Conservation (phyloP, 2,888 invertebrate genomes). For the Stegana nigrithorax region DNA sequence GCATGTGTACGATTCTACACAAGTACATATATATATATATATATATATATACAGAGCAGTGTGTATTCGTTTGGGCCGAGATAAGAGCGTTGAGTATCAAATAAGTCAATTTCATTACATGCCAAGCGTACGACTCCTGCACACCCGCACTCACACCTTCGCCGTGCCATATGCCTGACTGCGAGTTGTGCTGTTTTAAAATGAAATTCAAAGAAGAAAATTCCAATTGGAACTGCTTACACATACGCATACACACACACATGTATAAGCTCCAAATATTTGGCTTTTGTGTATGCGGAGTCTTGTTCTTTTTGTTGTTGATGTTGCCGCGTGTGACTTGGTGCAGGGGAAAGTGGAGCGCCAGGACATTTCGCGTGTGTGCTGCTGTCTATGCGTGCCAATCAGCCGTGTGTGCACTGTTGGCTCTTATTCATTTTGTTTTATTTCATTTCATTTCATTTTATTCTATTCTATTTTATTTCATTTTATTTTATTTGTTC, state of each 20-base stretch:
- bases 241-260: conserved; percentile 51
- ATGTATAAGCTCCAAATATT: conserved; percentile 56
- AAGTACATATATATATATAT: too few species aligned
- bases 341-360: not conserved
- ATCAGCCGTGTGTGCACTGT: conserved; percentile 48
- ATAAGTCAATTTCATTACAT: conserved; percentile 55
- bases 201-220: conserved; percentile 22
- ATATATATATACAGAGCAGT: too few species aligned
- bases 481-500: too few species aligned
- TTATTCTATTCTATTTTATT: conserved; percentile 18
- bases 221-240: conserved; percentile 22
- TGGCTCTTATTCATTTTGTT: conserved; percentile 26
- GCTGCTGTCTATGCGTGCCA: conserved; percentile 48
- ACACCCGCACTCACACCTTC: conserved; percentile 17
- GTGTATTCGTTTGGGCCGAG: conserved; percentile 31
- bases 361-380: too few species aligned
- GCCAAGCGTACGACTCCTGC: conserved; percentile 29
- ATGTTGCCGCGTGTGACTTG: not conserved
- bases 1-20: too few species aligned
- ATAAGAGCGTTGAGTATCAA: conserved; percentile 40
- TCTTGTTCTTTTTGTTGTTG: too few species aligned
- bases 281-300: too few species aligned
- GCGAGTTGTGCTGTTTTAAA: conserved; percentile 23
- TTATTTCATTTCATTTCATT: conserved; percentile 45
- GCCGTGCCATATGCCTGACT: not conserved